Conservation (phyloP, 2,888 invertebrate genomes). For the Torymus auratus region DNA sequence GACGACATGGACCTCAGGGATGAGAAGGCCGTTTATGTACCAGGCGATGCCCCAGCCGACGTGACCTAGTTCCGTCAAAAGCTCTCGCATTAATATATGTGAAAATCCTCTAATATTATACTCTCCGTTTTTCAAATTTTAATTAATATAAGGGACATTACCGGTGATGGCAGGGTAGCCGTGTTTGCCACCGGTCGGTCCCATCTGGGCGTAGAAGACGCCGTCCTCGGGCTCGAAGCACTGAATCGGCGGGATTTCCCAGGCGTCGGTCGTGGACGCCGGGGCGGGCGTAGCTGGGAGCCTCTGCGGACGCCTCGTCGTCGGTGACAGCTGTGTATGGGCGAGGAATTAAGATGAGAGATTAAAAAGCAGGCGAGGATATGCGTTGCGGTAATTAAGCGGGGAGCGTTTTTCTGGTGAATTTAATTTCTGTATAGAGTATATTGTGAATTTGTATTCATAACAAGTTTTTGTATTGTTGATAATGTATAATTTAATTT, state of each 20-base stretch:
- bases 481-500: too few species aligned
- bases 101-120: too few species aligned
- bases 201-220: slow-evolving; percentile 95
- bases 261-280: slow-evolving; percentile 81
- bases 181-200: slow-evolving; percentile 92
- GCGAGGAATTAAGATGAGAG: not conserved
- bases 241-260: slow-evolving; percentile 93
- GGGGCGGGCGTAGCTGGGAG: slow-evolving; percentile 81
- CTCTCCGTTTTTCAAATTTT: too few species aligned
- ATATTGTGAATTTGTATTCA: too few species aligned
- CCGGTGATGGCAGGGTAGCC: slow-evolving; percentile 94
- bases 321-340: slow-evolving; percentile 38
- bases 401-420: too few species aligned
- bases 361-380: not conserved
- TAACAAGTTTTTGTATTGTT: too few species aligned
- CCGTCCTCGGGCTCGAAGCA: slow-evolving; percentile 94
- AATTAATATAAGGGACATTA: slow-evolving; percentile 67
- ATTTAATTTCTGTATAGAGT: too few species aligned
- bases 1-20: slow-evolving; percentile 93
- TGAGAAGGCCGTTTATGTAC: slow-evolving; percentile 95
- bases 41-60: slow-evolving; percentile 96
- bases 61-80: slow-evolving; percentile 81
- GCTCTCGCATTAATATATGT: too few species aligned
- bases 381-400: too few species aligned
- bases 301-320: slow-evolving; percentile 72